Base-by-base conservation (phyloP, 2,797 vertebrate genomes). In the Phaenicophaeus curvirostris region DNA sequence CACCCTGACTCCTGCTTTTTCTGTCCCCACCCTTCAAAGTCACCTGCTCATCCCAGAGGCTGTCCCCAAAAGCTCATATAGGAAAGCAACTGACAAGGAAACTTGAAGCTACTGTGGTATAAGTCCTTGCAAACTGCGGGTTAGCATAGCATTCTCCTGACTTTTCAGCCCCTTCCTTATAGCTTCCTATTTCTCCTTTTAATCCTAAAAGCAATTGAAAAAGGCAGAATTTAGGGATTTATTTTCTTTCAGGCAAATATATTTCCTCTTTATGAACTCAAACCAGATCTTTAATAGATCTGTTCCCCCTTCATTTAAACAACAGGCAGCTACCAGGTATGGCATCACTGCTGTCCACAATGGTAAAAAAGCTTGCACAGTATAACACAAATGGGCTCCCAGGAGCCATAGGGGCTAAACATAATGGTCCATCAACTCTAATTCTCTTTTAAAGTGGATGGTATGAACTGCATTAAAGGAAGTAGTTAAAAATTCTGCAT, bases 351-450 rank as follows among this genome's bases (percentile, higher is more conserved):
- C 68, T 2, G 14, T 20, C 50, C 0, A 0, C 72, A 74, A 83
- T 53, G 77, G 57, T 85, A n/a, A 55, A 81, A 90, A 21, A 67
- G 19, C 57, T 93, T 39, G 63, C 53, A 33, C 17, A 69, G 63
- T 73, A 0, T 59, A 87, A 62, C 61, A 85, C n/a, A 92, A 74
- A 90, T 83, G 87, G 93, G 35, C 44, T 91, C 79, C 76, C 73
- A 91, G 48, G 89, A 89, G 92, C 51, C 84, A 61, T 3, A 31
- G 30, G 51, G 72, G n/a, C 72, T 75, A 57, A 93, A 61, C 10
- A 25, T 44, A 92, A 80, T 85, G 65, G 68, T 48, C 81, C 87
- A 93, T 85, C 92, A 92, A 50, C 68, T 89, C 87, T 77, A 55
- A 95, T 94, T 90, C 92, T 77, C 86, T 77, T 54, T 74, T 74